phyloP scores from a whole-genome alignment of 1,140 invertebrate genomes.

The Camponotus floridanus region DNA sequence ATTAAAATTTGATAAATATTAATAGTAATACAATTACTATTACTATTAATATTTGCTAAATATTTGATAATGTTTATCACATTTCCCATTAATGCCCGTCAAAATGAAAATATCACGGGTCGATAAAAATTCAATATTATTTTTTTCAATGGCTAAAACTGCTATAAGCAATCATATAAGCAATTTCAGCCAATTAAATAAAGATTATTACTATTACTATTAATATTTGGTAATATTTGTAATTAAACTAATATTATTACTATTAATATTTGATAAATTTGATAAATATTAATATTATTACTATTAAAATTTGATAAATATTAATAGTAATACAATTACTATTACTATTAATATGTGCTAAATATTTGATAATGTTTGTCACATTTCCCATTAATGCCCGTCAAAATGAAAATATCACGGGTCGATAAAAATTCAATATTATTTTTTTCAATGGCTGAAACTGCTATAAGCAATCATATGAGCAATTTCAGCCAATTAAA shows the following conservation, averaged over 20 bases:
- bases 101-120: background rate
- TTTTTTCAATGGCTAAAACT: too few relatives aligned
- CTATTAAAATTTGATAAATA: too few relatives aligned
- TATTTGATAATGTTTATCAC: background rate
- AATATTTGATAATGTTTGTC: background rate
- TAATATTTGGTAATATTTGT: too few relatives aligned
- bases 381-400: background rate
- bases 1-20: too few relatives aligned
- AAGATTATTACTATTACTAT: too few relatives aligned
- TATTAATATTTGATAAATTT: too few relatives aligned
- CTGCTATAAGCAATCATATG: background rate
- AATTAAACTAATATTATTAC: too few relatives aligned
- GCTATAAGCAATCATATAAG: background rate
- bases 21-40: too few relatives aligned
- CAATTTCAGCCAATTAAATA: conserved; percentile 38
- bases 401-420: background rate
- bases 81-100: background rate
- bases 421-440: background rate
- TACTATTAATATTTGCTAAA: too few relatives aligned
- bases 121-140: background rate
- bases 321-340: too few relatives aligned
- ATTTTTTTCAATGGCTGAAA: background rate
- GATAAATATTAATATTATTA: too few relatives aligned
- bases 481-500: conserved; percentile 31
- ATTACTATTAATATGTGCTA: too few relatives aligned